phyloP scores from a whole-genome alignment of 2,888 invertebrate genomes.

The Nemotelus pantherinus region DNA sequence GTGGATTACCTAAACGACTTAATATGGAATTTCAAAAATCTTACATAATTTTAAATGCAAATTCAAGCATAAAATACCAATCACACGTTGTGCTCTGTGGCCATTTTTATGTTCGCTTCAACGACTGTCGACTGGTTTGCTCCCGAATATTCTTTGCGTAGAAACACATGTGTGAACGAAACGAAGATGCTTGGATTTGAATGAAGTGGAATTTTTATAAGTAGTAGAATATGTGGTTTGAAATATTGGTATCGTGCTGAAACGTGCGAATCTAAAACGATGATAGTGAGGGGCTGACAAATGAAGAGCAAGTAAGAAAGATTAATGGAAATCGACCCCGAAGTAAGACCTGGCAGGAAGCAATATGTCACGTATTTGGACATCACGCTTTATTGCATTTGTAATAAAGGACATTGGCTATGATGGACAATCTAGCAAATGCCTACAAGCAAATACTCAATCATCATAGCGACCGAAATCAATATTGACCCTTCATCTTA shows the following conservation, averaged over 20 bases:
- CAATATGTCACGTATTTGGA: background rate
- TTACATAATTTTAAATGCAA: constrained; percentile 53
- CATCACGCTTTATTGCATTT: no score
- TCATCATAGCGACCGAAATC: no score
- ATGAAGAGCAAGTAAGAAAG: background rate
- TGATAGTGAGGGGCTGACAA: background rate
- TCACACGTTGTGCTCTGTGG: constrained; percentile 53
- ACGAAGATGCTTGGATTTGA: background rate
- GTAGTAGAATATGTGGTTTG: background rate
- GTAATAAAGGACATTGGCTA: no score
- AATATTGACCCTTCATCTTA: no score
- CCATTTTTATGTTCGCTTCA: constrained; percentile 22
- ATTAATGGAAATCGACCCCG: constrained; percentile 30
- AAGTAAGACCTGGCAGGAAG: background rate
- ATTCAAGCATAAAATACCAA: constrained; percentile 55
- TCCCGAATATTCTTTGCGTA: no score
- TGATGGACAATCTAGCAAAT: no score
- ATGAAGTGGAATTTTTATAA: background rate
- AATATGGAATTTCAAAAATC: constrained; percentile 39
- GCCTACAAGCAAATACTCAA: no score
- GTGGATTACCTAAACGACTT: constrained; percentile 42
- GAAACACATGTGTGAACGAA: background rate
- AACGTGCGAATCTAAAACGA: background rate
- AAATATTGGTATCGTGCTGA: background rate
- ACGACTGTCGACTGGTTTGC: background rate